Evolutionary conservation across 2,797 vertebrate genomes (phyloP), one percentile per base, ranked within the genome.

Genomic region (Chromis chromis): DNA sequence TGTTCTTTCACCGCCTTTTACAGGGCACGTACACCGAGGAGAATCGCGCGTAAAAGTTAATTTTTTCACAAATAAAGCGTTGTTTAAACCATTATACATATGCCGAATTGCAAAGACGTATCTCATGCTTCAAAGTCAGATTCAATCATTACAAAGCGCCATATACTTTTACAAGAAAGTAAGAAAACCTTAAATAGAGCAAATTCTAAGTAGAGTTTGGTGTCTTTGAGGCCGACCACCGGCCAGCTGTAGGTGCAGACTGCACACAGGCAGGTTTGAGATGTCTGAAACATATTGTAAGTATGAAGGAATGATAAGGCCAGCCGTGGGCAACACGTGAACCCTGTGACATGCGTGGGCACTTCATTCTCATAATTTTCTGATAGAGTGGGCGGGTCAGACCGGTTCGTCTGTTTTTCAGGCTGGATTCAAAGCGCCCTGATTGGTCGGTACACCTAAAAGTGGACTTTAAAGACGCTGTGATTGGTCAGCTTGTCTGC

Each of bases 401-500:
- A 13, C 16, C 16, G 33, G 10, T 36, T 36, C 33, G 1, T 0
- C 14, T 9, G 33, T 10, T 36, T n/a, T 75, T 79, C 82, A 68
- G 74, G 70, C 31, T 42, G 21, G 11, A 12, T 68, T 54, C 54
- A 1, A 22, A 58, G 10, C 4, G 28, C 1, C 10, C 3, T 1
- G 75, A 78, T 86, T 86, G 78, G 80, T 50, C 62, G n/a, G 12
- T 16, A 25, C 11, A 19, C 0, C 3, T 6, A 1, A 0, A 44
- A 4, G 11, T 44, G 6, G 1, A 6, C 17, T 54, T 16, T 60
- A 7, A 25, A 11, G n/a, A 1, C 28, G 0, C 62, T 40, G 53
- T 1, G 77, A 81, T 81, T 85, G 86, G 83, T 53, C 66, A 22
- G 2, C 5, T 24, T 1, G 25, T 28, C 50, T 65, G 21, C 11